These are phyloP conservation scores for Eristalinus sepulchralis DNA, from an alignment of 2,888 invertebrate species.

Conservation along the genomic window DNA sequence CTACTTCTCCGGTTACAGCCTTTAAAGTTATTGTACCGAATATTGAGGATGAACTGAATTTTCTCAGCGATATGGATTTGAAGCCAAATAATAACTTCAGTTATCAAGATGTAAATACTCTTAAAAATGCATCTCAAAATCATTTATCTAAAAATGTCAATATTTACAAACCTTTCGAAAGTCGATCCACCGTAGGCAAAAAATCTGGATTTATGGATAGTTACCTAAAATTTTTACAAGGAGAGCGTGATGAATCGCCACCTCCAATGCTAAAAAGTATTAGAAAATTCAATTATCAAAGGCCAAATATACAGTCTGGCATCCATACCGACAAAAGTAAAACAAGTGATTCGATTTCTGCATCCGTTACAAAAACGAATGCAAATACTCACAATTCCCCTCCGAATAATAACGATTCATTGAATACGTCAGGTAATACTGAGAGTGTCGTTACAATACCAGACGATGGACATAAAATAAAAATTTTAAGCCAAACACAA, in stretches of 20 bases:
- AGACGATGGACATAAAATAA: conserved; percentile 79
- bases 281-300: conserved; percentile 78
- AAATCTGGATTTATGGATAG: conserved; percentile 91
- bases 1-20: conserved; percentile 81
- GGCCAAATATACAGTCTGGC: conserved; percentile 45
- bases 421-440: conserved; percentile 80
- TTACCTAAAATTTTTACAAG: conserved; percentile 88
- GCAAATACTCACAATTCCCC: conserved; percentile 1
- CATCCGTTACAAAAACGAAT: not conserved
- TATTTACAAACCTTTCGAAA: conserved; percentile 34
- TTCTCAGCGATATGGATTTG: conserved; percentile 83
- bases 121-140: conserved; percentile 9
- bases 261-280: conserved; percentile 83
- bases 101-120: conserved; percentile 63
- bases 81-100: conserved; percentile 68
- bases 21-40: conserved; percentile 94
- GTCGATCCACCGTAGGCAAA: conserved; percentile 73
- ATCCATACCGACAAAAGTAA: conserved; percentile 42
- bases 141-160: not conserved
- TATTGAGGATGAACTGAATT: conserved; percentile 93
- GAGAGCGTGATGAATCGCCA: conserved; percentile 90
- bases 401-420: conserved; percentile 78
- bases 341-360: conserved; percentile 18
- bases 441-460: conserved; percentile 70
- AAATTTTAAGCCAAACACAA: conserved; percentile 80